Base-by-base conservation (phyloP, 2,888 invertebrate genomes). In the Kryphioiulus occultus region DNA sequence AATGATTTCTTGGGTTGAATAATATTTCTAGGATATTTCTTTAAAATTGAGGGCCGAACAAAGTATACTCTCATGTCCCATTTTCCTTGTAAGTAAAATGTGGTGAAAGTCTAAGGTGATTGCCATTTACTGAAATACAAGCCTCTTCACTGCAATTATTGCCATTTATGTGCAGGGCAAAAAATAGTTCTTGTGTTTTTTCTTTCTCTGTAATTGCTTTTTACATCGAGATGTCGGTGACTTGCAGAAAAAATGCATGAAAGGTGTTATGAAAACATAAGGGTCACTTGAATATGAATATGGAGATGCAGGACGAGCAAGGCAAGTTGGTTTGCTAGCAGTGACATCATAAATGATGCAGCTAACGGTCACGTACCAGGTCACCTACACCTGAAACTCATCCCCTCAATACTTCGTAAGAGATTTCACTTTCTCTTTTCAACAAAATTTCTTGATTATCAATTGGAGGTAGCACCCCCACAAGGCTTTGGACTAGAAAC, bases 371-470 rank as follows among this genome's bases (percentile, higher is more conserved):
- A 59, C 59, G 59, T 59, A 59, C 22, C 22, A 59, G 59, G 59
- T 59, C 59, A 59, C 59, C 59, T 59, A 59, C 59, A 59, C 22
- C 4, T 22, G 59, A 5, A 59, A n/a, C 22, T 59, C 59, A 59
- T 59, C 59, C 22, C 59, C 59, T 5, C 59, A 5, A 59, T 7
- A 22, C 22, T 22, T 59, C 59, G 10, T 22, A 59, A 59, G 22
- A 59, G 59, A 59, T 59, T 59, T 59, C 59, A 59, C 59, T 59
- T 59, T 59, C 59, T 59, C 59, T 59, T 59, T 59, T 59, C 59
- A 59, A 4, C 59, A 59, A 0, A 59, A 59, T 59, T 59, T 59
- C 22, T 22, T 22, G 10, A 9, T 39, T 9, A 39, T 22, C 59
- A n/a, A 59, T 7, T 22, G 59, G 22, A 59, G 22, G 22, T n/a